Percentiles rank a stretch among this genome's conserved stretches.
phyloP scores from a whole-genome alignment of 2,113 vertebrate species.

The Micronisus gabar region DNA sequence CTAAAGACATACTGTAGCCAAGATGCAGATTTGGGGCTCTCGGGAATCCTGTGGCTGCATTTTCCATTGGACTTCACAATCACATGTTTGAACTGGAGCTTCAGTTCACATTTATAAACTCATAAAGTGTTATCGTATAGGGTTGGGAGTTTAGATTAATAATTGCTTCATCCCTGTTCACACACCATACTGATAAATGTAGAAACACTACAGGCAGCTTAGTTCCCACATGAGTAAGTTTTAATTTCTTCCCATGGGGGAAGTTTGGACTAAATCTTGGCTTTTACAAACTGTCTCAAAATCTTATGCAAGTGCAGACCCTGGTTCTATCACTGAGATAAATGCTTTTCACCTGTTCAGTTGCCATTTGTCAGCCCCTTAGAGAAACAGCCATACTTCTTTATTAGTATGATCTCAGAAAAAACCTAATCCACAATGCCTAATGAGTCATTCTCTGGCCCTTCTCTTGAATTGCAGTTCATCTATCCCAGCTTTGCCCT shows the following conservation, averaged over 20 bases:
- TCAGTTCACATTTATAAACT: background rate
- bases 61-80: background rate
- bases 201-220: background rate
- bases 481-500: background rate
- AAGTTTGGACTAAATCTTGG: background rate
- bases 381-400: background rate
- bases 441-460: background rate
- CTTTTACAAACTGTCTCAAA: background rate
- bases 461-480: background rate
- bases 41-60: background rate
- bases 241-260: background rate
- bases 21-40: background rate
- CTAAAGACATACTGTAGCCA: background rate
- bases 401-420: background rate
- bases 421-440: background rate
- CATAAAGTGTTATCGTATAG: background rate
- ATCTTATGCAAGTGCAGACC: background rate
- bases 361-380: background rate
- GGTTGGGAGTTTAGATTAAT: background rate
- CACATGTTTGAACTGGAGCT: background rate
- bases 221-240: background rate
- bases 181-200: background rate
- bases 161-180: background rate
- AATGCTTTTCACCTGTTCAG: background rate
- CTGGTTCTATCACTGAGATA: background rate